Base-by-base conservation (phyloP, 2,113 vertebrate genomes). In the Ranitomeya imitator region DNA sequence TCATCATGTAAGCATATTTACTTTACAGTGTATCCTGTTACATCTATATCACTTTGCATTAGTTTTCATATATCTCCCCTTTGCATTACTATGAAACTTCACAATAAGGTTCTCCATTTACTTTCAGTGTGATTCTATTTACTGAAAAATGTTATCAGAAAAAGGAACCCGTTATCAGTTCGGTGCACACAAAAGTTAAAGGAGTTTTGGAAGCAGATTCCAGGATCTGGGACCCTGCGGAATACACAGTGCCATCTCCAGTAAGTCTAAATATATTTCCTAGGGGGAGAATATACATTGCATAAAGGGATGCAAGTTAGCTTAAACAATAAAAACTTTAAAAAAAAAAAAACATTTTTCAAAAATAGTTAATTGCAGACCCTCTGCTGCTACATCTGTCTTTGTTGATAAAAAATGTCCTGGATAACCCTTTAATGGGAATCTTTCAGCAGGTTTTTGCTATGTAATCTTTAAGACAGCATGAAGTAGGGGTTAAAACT, bases 141-240 rank as follows among this genome's bases (percentile, higher is more conserved):
- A 83, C 90, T 93, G 93, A 94, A 78, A 92, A 91, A 57, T 90
- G 93, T 65, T 94, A 93, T 74, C 93, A 95, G 91, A 90, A 95
- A 89, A 93, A 90, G 14, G 95, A 96, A 78, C 89, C 92, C 26
- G 91, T 95, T 7, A 94, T 92, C 82, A 96, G 95, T 90, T 96
- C 95, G 0, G 90, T 95, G 77, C 93, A 93, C 60, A 90, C 93
- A 31, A 96, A 90, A 88, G 92, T 96, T 86, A 96, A 97, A 84
- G 94, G 96, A 2, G 93, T 95, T 0, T 92, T 93, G 55, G 89
- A 91, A 82, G 65, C 85, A 14, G 93, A 90, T 0, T 74, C 85
- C 15, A 80, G 92, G 76, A 89, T 95, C 85, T 96, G 96, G 94
- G 95, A 96, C 45, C 90, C 91, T 57, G 93, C 93, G 59, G 95